Evolutionary conservation across 2,797 vertebrate species (phyloP), one percentile per base, ranked within the genome.

Genomic region (Alfaro cultratus): DNA sequence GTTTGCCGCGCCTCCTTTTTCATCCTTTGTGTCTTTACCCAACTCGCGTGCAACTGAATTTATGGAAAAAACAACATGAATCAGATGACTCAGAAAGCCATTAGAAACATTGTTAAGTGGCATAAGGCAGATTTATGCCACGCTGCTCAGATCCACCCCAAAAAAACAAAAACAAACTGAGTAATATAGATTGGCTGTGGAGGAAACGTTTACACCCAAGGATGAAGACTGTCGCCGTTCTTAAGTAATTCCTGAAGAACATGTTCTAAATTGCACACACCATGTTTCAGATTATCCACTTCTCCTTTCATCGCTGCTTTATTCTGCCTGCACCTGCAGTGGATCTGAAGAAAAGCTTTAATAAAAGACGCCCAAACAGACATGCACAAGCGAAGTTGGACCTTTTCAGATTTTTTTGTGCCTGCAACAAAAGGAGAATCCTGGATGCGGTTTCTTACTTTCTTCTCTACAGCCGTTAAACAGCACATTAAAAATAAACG

Each of bases 301-400:
- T n/a, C 39, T 15, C 23, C 34, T 57, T 36, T 75, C 26, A 31
- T 60, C 26, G 3, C 39, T 5, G 39, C 12, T 55, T 55, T 36
- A 23, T 53, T 74, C 49, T 26, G 31, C 73, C 55, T 43, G 15
- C n/a, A 53, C 51, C 74, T 46, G 74, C 55, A 75, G 55, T 55
- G 12, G 4, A 10, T 60, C 45, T 31, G n/a, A 60, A 60, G 53
- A 60, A 75, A 60, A 62, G 53, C 15, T 43, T 11, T 45, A 45
- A 62, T 46, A 62, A 23, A 75, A 60, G 16, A 21, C 49, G 7
- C 26, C n/a, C n/a, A 31, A 45, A 7, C 41, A 29, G 18, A 74
- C 47, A 34, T 41, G 67, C 68, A 70, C 41, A 68, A 9, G 64
- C 47, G 1, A 26, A 1, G 12, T 74, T 75, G 34, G 36, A 55